Conservation (phyloP, 1,140 invertebrate genomes). For the Chlorops oryzae region DNA sequence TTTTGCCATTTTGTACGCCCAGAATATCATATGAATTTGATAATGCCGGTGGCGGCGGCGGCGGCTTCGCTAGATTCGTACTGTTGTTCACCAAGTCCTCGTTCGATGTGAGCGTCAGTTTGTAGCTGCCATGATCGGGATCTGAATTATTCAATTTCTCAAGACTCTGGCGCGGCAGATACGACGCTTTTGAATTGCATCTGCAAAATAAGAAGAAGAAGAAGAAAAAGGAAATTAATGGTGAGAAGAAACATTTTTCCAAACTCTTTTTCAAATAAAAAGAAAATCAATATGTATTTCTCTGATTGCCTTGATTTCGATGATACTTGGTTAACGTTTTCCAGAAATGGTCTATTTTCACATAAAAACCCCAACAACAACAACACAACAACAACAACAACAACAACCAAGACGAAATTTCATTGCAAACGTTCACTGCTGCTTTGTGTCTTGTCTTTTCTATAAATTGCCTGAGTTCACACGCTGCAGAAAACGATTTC, state of each 20-base stretch:
- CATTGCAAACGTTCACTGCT: too few species aligned
- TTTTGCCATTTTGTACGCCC: slow-evolving; percentile 25
- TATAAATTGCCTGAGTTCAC: slow-evolving; percentile 11
- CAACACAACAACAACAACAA: too few species aligned
- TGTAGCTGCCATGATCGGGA: slow-evolving; percentile 69
- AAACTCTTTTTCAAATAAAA: too few species aligned
- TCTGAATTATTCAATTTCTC: slow-evolving; percentile 55
- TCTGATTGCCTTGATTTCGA: too few species aligned
- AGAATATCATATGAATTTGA: slow-evolving; percentile 28
- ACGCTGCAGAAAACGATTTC: slow-evolving; percentile 4
- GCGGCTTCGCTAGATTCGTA: slow-evolving; percentile 29
- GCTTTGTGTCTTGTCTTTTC: background rate
- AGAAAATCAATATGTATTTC: too few species aligned
- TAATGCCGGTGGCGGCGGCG: slow-evolving; percentile 20
- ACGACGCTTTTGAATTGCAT: slow-evolving; percentile 74
- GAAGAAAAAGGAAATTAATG: too few species aligned
- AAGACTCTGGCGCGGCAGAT: slow-evolving; percentile 62
- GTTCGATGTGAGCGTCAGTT: slow-evolving; percentile 67
- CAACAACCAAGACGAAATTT: too few species aligned
- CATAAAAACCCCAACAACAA: too few species aligned
- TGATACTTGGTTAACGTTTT: too few species aligned
- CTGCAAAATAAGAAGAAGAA: slow-evolving; percentile 59
- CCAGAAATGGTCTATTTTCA: too few species aligned
- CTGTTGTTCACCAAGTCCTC: slow-evolving; percentile 49
- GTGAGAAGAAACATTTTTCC: too few species aligned